phyloP scores from a whole-genome alignment of 2,113 vertebrate species.

The Numida meleagris region DNA sequence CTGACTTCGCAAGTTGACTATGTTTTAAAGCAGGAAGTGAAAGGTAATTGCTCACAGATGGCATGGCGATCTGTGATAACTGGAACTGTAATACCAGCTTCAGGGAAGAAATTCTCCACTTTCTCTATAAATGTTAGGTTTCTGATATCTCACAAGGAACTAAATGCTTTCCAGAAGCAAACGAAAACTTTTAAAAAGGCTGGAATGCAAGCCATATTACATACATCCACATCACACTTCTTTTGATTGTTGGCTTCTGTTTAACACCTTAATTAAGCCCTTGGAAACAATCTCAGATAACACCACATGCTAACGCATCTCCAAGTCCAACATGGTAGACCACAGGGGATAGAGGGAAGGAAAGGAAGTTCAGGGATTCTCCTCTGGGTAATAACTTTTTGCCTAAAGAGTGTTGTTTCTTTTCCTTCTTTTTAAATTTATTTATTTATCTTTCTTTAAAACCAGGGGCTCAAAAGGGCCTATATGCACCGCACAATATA shows the following conservation, averaged over 20 bases:
- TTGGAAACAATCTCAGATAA: not conserved
- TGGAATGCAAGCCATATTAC: not conserved
- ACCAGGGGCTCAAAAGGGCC: not conserved
- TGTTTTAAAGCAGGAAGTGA: not conserved
- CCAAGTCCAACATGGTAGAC: not conserved
- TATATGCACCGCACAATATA: fast-evolving
- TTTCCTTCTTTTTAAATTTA: not conserved
- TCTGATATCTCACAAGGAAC: not conserved
- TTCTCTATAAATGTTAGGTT: not conserved
- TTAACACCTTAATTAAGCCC: not conserved
- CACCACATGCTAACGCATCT: not conserved
- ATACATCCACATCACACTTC: not conserved
- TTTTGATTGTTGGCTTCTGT: not conserved
- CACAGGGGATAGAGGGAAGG: not conserved
- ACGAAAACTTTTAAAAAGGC: not conserved
- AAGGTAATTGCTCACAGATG: conserved; percentile 3
- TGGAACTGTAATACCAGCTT: not conserved
- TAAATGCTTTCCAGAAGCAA: not conserved
- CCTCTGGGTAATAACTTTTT: not conserved
- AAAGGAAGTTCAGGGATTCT: not conserved
- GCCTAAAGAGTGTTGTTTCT: not conserved
- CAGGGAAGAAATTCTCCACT: not conserved
- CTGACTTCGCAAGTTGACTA: not conserved
- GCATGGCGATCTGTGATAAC: not conserved
- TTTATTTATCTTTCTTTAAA: not conserved